A percentile compares a stretch with the other conserved stretches of the same genome.
Evolutionary conservation across 2,888 invertebrate species (phyloP).

Genomic region (Platycnemis pennipes): DNA sequence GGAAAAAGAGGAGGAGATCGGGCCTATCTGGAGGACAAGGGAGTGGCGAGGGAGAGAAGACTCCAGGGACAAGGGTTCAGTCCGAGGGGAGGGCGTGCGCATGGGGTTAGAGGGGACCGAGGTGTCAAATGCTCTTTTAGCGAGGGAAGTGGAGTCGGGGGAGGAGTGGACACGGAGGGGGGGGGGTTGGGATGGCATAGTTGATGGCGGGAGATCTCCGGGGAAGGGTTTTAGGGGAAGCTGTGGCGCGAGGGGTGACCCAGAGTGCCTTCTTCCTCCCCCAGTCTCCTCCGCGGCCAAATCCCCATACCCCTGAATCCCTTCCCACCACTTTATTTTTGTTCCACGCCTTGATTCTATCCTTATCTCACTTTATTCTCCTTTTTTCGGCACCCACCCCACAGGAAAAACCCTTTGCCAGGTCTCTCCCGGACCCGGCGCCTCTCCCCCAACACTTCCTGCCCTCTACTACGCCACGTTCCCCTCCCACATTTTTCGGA

Average conservation of each 20-base stretch:
- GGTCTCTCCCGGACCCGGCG: background rate
- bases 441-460: background rate
- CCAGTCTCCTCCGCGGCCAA: background rate
- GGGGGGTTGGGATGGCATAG: background rate
- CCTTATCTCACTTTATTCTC: constrained; percentile 49
- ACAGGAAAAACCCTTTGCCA: background rate
- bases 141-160: background rate
- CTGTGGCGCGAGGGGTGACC: background rate
- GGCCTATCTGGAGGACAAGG: background rate
- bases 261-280: background rate
- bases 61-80: background rate
- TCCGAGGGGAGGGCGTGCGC: background rate
- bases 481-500: background rate
- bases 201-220: background rate
- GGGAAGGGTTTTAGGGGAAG: background rate
- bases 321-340: constrained; percentile 47
- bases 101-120: background rate
- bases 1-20: background rate
- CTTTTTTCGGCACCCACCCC: background rate
- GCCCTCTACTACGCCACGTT: background rate
- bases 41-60: background rate
- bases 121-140: constrained; percentile 40
- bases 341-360: constrained; percentile 43
- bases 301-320: background rate
- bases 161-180: background rate